phyloP scores from a whole-genome alignment of 2,113 vertebrate species.

The Syngnathus typhle region DNA sequence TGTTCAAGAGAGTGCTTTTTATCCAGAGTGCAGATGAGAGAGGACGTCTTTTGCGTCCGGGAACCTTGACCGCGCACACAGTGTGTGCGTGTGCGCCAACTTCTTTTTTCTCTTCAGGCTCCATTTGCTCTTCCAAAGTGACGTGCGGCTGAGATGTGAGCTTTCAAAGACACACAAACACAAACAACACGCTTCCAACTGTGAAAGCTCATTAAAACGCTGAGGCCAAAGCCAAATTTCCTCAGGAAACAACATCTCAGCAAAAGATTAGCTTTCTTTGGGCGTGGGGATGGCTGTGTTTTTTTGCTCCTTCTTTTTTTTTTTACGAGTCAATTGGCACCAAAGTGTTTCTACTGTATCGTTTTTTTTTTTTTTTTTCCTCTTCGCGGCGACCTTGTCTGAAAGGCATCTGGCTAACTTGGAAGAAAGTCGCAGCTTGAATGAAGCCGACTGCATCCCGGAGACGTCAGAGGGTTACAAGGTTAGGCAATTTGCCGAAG shows the following conservation, averaged over 20 bases:
- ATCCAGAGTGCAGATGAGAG: slow-evolving; percentile 23
- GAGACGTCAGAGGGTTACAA: neutral
- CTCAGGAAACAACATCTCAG: slow-evolving; percentile 10
- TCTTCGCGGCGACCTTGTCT: slow-evolving; percentile 4
- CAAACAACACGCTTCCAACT: slow-evolving; percentile 1
- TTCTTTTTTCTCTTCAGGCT: slow-evolving; percentile 29
- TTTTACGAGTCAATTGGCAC: neutral
- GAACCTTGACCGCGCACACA: slow-evolving; percentile 40
- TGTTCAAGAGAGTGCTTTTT: slow-evolving; percentile 14
- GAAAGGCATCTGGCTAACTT: slow-evolving; percentile 5
- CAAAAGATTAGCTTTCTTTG: slow-evolving; percentile 1
- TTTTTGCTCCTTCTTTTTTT: no score
- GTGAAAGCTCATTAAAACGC: slow-evolving; percentile 32
- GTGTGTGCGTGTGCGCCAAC: slow-evolving; percentile 22
- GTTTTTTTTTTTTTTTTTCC: neutral
- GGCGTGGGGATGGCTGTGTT: neutral
- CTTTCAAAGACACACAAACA: slow-evolving; percentile 18
- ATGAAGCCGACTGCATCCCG: neutral
- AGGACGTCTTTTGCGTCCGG: slow-evolving; percentile 20
- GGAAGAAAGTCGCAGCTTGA: neutral
- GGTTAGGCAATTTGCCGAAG: no score
- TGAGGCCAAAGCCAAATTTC: slow-evolving; percentile 14
- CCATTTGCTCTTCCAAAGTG: slow-evolving; percentile 32
- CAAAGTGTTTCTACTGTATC: neutral
- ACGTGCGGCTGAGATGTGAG: slow-evolving; percentile 15